Evolutionary conservation across 2,113 vertebrate genomes (phyloP), one percentile per base, ranked within the genome.

Genomic region (Calyptommatus sinebrachiatus): DNA sequence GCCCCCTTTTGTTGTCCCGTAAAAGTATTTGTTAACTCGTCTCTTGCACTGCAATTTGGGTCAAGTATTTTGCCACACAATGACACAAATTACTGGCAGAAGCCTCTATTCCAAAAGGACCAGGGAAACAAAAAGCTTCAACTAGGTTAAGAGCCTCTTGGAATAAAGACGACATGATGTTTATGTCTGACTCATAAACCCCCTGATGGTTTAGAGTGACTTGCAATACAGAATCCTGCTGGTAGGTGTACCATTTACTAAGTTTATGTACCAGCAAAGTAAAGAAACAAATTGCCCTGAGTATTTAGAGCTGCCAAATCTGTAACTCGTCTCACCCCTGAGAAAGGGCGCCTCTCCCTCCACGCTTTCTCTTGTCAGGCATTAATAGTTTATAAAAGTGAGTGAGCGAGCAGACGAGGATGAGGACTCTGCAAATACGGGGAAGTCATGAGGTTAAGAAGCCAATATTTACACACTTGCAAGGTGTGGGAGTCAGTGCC

Each of bases 181-280:
- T 83, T 78, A 78, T 41, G 60, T 69, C 76, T 26, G 69, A 73
- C 41, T 78, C 76, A 68, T 78, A 83, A 78, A 83, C 76, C 48
- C 41, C 63, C 76, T 28, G 41, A 74, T 70, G 57, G 71, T 78
- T 20, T 78, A 76, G 53, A 69, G 66, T 83, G 71, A 78, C 76
- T 83, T 68, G 63, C 62, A 78, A 83, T 61, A 29, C 16, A 29
- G n/a, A 46, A 45, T 62, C 28, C 28, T 26, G 76, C 22, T 66
- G 63, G 76, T 74, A 11, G 53, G 71, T 41, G 28, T 28, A 21
- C 71, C 68, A 26, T 81, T 74, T 62, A 35, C n/a, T 29, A 74
- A 70, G 68, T 82, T 77, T 82, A 72, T 72, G 81, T 67, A 77
- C 69, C 81, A 41, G 48, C 61, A 68, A 77, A 77, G 81, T 73